A percentile compares a stretch with the other conserved stretches of the same genome.
Evolutionary conservation across 2,113 vertebrate species (phyloP).

Genomic region (Erpornis zantholeuca): DNA sequence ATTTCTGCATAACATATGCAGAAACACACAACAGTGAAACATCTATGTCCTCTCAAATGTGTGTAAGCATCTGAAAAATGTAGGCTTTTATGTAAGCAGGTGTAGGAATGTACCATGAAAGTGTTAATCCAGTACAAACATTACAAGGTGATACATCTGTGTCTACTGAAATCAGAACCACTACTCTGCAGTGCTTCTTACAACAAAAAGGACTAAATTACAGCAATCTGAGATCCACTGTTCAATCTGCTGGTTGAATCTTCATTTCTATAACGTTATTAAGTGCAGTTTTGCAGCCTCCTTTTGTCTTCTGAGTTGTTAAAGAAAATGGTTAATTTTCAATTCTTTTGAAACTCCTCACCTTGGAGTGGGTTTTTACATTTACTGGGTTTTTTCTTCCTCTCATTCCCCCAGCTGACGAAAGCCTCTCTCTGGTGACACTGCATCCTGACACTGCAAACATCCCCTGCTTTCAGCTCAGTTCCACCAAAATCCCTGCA

Average conservation of each 20-base stretch:
- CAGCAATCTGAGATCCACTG: neutral
- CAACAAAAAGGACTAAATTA: neutral
- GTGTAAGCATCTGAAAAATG: neutral
- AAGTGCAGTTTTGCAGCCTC: neutral
- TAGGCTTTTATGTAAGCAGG: neutral
- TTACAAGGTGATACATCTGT: neutral
- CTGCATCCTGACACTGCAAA: neutral
- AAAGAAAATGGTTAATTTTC: neutral
- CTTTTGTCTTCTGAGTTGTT: neutral
- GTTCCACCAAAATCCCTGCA: neutral
- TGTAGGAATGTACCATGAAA: neutral
- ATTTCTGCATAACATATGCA: neutral
- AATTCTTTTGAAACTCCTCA: neutral
- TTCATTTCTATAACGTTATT: neutral
- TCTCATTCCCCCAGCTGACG: neutral
- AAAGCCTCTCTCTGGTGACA: neutral
- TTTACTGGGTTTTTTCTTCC: neutral
- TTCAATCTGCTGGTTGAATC: neutral
- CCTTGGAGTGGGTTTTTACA: neutral
- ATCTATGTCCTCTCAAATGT: neutral
- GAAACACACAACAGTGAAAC: neutral
- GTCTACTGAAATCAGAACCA: neutral
- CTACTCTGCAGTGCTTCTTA: neutral
- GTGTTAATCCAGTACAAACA: neutral
- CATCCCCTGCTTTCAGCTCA: neutral